Evolutionary conservation across 2,113 vertebrate species (phyloP).

Genomic region (Nerophis lumbriciformis): DNA sequence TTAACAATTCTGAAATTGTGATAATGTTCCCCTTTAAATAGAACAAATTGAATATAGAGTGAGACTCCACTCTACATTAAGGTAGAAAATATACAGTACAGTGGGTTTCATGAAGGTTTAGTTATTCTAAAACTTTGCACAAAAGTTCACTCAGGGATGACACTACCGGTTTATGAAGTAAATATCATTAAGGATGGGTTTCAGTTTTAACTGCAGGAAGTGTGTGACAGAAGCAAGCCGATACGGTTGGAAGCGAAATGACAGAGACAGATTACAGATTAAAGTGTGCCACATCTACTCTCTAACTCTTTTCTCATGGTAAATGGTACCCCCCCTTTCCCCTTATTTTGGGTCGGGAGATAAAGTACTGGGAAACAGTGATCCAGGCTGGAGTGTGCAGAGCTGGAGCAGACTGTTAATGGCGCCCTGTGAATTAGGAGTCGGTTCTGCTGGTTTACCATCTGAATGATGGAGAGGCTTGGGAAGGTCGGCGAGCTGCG

Average conservation of each 20-base stretch:
- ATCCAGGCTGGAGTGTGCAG: constrained; percentile 66
- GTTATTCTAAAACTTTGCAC: too few species aligned
- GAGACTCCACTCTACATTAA: too few species aligned
- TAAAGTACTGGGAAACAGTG: constrained; percentile 74
- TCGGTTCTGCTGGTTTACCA: constrained; percentile 64
- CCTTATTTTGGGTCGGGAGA: constrained; percentile 33
- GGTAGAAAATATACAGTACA: too few species aligned
- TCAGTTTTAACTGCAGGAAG: background rate
- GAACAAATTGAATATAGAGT: too few species aligned
- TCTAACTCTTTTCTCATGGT: constrained; percentile 65
- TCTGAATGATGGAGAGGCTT: constrained; percentile 69
- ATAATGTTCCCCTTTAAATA: too few species aligned
- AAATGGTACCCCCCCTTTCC: constrained; percentile 44
- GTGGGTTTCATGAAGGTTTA: too few species aligned
- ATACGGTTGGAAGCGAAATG: constrained; percentile 48
- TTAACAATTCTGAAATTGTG: too few species aligned
- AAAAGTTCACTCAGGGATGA: too few species aligned
- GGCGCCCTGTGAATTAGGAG: constrained; percentile 66
- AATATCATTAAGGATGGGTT: background rate
- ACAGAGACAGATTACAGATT: constrained; percentile 67
- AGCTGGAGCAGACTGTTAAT: constrained; percentile 73
- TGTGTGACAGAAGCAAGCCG: constrained; percentile 5
- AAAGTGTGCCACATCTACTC: constrained; percentile 64
- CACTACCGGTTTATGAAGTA: too few species aligned
- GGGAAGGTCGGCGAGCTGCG: constrained; percentile 55